These are phyloP conservation scores for Amblyopsis rosae DNA, from an alignment of 2,113 vertebrate genomes.

Conservation along the genomic window DNA sequence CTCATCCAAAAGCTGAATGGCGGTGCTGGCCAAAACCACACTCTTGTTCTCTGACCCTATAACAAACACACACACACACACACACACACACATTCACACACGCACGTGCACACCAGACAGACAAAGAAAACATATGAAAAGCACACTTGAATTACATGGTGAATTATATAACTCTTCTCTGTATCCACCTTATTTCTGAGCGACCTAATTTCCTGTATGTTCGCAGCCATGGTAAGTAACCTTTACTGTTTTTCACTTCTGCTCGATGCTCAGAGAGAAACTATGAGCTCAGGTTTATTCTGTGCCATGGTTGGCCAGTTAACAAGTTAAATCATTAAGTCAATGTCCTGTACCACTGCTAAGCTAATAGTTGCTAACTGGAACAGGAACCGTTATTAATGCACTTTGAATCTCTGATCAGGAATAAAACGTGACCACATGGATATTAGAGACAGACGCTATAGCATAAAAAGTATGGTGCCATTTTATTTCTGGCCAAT, in stretches of 20 bases:
- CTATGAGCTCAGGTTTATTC: too few species aligned
- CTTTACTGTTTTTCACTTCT: too few species aligned
- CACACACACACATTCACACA: constrained; percentile 17
- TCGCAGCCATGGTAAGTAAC: too few species aligned
- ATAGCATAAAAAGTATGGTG: constrained; percentile 32
- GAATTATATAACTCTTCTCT: constrained; percentile 26
- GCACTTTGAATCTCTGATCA: too few species aligned
- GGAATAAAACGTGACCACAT: constrained; percentile 21
- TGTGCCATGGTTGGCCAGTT: too few species aligned
- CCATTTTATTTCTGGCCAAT: too few species aligned
- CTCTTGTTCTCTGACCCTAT: constrained; percentile 91
- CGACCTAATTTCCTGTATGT: too few species aligned
- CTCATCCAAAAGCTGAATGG: constrained; percentile 94
- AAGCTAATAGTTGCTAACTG: too few species aligned
- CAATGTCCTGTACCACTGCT: too few species aligned
- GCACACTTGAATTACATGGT: neutral
- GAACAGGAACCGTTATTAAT: too few species aligned
- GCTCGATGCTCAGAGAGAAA: too few species aligned
- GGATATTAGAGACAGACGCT: constrained; percentile 24
- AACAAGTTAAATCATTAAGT: too few species aligned
- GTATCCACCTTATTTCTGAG: constrained; percentile 26
- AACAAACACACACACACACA: constrained; percentile 18
- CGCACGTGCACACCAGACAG: constrained; percentile 16
- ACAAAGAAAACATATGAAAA: constrained; percentile 1
- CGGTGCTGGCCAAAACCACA: constrained; percentile 93